These are phyloP conservation scores for Drosophila biarmipes DNA, from an alignment of 1,140 invertebrate genomes.

Conservation along the genomic window DNA sequence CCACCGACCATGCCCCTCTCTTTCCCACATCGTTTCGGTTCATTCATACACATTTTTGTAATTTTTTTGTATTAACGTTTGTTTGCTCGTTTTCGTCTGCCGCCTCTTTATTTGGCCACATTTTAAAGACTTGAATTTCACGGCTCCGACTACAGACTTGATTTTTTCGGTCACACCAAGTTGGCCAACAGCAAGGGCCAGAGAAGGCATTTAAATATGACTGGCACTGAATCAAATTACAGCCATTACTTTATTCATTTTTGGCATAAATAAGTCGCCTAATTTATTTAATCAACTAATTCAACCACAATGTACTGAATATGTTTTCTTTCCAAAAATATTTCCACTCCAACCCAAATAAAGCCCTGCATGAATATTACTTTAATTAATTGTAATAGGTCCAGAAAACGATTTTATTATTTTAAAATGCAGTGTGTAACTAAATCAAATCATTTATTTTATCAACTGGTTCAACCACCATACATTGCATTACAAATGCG, in stretches of 20 bases:
- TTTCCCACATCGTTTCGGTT: slow-evolving; percentile 45
- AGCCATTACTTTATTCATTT: no score
- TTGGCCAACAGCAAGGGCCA: not conserved
- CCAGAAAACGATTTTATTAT: not conserved
- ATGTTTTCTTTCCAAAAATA: no score
- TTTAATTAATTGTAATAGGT: not conserved
- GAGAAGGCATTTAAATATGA: not conserved
- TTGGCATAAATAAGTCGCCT: no score
- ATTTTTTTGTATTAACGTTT: slow-evolving; percentile 39
- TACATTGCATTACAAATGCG: slow-evolving; percentile 13
- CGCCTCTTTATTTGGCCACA: slow-evolving; percentile 15
- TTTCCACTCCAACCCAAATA: not conserved
- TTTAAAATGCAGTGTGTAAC: slow-evolving; percentile 6
- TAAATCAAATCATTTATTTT: slow-evolving; percentile 6
- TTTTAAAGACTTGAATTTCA: slow-evolving; percentile 64
- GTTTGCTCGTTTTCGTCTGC: slow-evolving; percentile 36
- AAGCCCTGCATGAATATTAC: not conserved
- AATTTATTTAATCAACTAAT: no score
- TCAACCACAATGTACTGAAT: no score
- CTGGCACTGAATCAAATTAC: no score
- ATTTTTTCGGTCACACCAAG: slow-evolving; percentile 1
- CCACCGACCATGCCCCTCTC: not conserved
- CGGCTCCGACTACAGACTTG: slow-evolving; percentile 21
- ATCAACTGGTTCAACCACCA: slow-evolving; percentile 21
- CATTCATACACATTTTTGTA: slow-evolving; percentile 75